Evolutionary conservation across 2,113 vertebrate species (phyloP).

Genomic region (Pluvialis apricaria): DNA sequence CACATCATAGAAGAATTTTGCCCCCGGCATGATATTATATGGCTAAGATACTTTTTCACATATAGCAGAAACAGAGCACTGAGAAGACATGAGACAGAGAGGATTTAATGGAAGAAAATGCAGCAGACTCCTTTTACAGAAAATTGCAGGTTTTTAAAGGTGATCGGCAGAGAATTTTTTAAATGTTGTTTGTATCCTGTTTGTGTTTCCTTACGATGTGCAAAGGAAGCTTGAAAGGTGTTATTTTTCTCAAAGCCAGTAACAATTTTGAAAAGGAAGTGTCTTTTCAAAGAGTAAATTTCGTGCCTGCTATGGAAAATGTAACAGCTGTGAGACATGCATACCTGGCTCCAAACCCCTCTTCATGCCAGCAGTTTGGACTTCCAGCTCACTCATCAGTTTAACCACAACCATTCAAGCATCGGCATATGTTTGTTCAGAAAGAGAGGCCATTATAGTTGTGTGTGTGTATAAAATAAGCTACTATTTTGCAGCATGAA

Average conservation of each 20-base stretch:
- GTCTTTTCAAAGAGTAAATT: neutral
- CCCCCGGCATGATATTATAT: neutral
- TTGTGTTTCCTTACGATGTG: neutral
- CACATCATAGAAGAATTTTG: neutral
- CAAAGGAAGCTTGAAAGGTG: neutral
- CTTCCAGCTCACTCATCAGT: constrained; percentile 1
- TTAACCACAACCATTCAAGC: neutral
- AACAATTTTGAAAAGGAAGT: neutral
- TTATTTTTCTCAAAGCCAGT: neutral
- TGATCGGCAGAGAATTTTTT: neutral
- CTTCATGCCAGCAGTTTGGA: neutral
- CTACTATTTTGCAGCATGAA: neutral
- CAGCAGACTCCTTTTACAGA: neutral
- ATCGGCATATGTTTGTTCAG: neutral
- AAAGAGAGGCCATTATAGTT: neutral
- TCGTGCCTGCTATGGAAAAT: neutral
- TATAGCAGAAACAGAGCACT: neutral
- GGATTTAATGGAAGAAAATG: neutral
- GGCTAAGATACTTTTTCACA: neutral
- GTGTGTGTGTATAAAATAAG: neutral
- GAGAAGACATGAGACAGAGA: neutral
- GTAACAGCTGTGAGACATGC: neutral
- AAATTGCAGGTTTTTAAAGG: neutral
- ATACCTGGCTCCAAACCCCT: neutral
- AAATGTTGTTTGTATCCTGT: neutral